phyloP scores from a whole-genome alignment of 2,888 invertebrate species.

The Xanthorhoe spadicearia region DNA sequence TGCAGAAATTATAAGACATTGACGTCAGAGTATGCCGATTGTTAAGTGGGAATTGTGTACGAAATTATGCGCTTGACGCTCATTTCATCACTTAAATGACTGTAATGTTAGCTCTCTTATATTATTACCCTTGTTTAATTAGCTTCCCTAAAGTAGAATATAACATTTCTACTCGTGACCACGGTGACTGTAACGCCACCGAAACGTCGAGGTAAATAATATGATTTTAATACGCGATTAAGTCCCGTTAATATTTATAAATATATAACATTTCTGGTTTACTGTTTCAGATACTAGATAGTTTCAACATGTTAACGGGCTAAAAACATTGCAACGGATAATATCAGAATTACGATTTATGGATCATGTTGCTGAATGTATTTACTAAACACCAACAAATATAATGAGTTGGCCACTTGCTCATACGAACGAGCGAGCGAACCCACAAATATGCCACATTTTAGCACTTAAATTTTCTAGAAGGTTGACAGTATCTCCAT shows the following conservation, averaged over 20 bases:
- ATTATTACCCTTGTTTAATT: conserved; percentile 24
- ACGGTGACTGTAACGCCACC: too few species aligned
- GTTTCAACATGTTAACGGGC: neutral
- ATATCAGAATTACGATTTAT: neutral
- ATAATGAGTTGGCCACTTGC: too few species aligned
- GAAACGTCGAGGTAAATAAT: too few species aligned
- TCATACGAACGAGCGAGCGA: too few species aligned
- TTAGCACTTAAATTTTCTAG: neutral
- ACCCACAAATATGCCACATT: neutral
- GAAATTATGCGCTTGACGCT: conserved; percentile 28
- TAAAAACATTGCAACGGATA: neutral
- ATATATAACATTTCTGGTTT: conserved; percentile 8
- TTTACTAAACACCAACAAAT: neutral
- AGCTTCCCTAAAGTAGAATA: conserved; percentile 20
- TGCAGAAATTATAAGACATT: conserved; percentile 29
- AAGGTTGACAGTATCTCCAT: neutral
- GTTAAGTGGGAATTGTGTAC: conserved; percentile 23
- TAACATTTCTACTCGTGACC: too few species aligned
- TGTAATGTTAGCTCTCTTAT: conserved; percentile 12
- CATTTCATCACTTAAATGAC: conserved; percentile 26
- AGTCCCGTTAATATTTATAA: too few species aligned
- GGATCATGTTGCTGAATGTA: neutral
- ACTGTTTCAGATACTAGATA: conserved; percentile 1
- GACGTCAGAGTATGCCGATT: conserved; percentile 34
- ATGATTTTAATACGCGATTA: too few species aligned